Percentiles rank a stretch among this genome's conserved stretches.
Evolutionary conservation across 2,113 vertebrate genomes (phyloP).

Genomic region (Okapia johnstoni): DNA sequence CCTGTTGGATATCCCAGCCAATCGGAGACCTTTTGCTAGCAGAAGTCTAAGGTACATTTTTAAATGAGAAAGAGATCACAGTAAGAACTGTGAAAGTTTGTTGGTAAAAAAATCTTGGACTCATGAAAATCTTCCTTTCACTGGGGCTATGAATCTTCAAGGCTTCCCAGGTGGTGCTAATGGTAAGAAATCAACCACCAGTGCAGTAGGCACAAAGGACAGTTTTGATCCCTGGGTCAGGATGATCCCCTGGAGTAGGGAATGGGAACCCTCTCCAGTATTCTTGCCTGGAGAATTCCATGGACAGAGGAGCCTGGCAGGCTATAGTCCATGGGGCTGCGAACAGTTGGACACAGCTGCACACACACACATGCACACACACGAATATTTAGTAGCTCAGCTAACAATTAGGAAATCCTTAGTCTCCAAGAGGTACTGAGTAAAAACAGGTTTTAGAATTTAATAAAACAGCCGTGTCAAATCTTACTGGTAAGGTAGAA

Average conservation of each 20-base stretch:
- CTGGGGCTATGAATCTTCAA: not conserved
- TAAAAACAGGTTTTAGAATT: constrained; percentile 26
- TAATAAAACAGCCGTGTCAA: constrained; percentile 19
- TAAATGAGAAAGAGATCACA: not conserved
- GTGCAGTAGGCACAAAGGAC: not conserved
- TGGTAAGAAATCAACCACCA: not conserved
- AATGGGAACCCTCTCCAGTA: not conserved
- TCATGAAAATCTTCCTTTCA: constrained; percentile 22
- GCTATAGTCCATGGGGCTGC: not conserved
- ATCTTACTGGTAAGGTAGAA: not conserved
- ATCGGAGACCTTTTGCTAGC: not conserved
- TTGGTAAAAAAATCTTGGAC: not conserved
- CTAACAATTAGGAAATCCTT: not conserved
- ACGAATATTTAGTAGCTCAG: not conserved
- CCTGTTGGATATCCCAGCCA: not conserved
- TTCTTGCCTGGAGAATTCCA: not conserved
- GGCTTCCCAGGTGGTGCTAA: not conserved
- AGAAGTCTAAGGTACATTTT: not conserved
- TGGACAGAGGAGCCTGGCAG: not conserved
- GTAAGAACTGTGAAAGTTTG: not conserved
- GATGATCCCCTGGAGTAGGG: not conserved
- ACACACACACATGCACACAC: not conserved
- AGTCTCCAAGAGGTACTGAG: not conserved
- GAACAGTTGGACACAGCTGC: not conserved
- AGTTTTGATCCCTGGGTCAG: not conserved